A percentile compares a stretch with the other conserved stretches of the same genome.
These are phyloP conservation scores for Drosophila multiciliata DNA, from an alignment of 2,888 invertebrate genomes.

Conservation along the genomic window DNA sequence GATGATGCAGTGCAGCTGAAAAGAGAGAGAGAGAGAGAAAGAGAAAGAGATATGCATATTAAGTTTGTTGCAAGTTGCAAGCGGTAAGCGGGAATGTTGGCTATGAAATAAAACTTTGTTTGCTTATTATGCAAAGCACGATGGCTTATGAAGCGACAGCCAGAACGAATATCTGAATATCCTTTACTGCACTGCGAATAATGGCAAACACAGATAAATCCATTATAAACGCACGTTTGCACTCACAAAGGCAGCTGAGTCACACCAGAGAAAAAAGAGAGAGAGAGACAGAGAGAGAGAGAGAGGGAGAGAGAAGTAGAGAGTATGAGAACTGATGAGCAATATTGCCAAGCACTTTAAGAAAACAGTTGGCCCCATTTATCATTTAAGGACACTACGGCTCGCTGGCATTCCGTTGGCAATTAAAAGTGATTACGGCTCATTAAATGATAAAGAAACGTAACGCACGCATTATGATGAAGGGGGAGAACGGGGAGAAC, in stretches of 20 bases:
- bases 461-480: slow-evolving; percentile 51
- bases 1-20: slow-evolving; percentile 7
- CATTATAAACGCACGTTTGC: slow-evolving; percentile 74
- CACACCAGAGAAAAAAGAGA: slow-evolving; percentile 1
- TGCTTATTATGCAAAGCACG: slow-evolving; percentile 70
- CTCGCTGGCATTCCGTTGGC: slow-evolving; percentile 38
- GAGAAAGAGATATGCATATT: slow-evolving; percentile 40
- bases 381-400: slow-evolving; percentile 35
- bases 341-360: slow-evolving; percentile 46
- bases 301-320: not conserved
- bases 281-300: not conserved
- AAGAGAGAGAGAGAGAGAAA: not conserved
- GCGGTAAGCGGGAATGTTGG: not conserved
- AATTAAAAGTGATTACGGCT: slow-evolving; percentile 69
- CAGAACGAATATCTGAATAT: slow-evolving; percentile 39
- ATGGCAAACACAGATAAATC: slow-evolving; percentile 66
- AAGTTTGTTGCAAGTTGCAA: slow-evolving; percentile 53
- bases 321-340: not conserved
- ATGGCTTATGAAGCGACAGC: slow-evolving; percentile 38
- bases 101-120: slow-evolving; percentile 45
- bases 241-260: slow-evolving; percentile 48
- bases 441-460: slow-evolving; percentile 71
- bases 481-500: no score
- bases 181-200: slow-evolving; percentile 46
- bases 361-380: slow-evolving; percentile 11